Evolutionary conservation across 2,888 invertebrate species (phyloP), one percentile per base, ranked within the genome.

Genomic region (Melanostoma mellinum): DNA sequence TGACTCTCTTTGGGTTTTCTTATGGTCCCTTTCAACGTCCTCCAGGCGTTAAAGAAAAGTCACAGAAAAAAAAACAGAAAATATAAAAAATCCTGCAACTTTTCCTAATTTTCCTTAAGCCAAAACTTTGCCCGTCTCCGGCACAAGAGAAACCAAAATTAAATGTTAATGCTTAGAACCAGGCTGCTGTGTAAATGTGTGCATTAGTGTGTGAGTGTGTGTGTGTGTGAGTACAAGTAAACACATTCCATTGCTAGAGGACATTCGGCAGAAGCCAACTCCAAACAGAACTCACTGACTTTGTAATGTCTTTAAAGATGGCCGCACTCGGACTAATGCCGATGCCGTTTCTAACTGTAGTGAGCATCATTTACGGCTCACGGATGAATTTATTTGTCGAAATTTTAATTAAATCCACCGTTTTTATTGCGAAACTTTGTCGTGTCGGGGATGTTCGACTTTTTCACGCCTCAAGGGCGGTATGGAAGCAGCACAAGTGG

Each of bases 321-420:
- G 42, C 35, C 40, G 50, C 71, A 72, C 60, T 72, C 60, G 50
- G 58, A 71, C 40, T 60, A 38, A 38, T 40, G 53, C 30, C 50
- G 30, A 53, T 5, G 36, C 58, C 50, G 6, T 60, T 60, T 60
- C 71, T 52, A 60, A 61, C 56, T 56, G 46, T 46, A 32, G 65
- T 48, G 78, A 84, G 82, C 82, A 78, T 84, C 82, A 78, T 78
- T 84, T 84, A 84, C 78, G 82, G 69, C 82, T 78, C 82, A 84
- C 78, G 74, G 82, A 78, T 84, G 82, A 84, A 84, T 84, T 84
- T 84, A 84, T 84, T 78, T 84, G 82, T 84, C 78, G 78, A 84
- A 84, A 84, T 84, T 84, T 84, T 84, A 84, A 84, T 84, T 84
- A 84, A 84, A 84, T 84, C 74, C 82, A 84, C 82, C 74, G 82